Conservation (phyloP, 2,888 invertebrate species). For the Entomobrya proxima region DNA sequence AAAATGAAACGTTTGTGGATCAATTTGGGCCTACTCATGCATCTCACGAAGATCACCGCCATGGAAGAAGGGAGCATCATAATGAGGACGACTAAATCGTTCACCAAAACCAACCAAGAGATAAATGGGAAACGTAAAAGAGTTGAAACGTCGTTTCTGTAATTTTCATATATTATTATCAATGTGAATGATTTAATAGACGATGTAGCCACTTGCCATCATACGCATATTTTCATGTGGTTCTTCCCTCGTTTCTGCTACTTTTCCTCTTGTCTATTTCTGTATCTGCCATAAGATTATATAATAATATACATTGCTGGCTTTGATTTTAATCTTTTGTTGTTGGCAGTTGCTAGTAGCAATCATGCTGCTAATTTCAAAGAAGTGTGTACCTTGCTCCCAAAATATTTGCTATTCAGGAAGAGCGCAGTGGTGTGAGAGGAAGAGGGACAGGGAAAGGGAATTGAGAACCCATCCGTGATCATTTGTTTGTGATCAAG, state of each 20-base stretch:
- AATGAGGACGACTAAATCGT: neutral
- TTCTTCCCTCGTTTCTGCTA: neutral
- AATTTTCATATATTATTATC: slow-evolving; percentile 64
- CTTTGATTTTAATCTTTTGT: slow-evolving; percentile 49
- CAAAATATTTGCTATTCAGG: neutral
- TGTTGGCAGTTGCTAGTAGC: slow-evolving; percentile 9
- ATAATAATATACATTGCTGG: slow-evolving; percentile 23
- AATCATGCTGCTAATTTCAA: neutral
- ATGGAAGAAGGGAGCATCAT: neutral
- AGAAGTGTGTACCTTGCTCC: too few species aligned
- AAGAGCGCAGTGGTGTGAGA: neutral
- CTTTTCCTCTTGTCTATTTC: neutral
- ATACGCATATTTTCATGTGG: neutral
- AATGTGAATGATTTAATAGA: slow-evolving; percentile 55
- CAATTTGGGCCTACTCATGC: slow-evolving; percentile 41
- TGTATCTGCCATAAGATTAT: slow-evolving; percentile 32
- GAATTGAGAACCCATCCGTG: slow-evolving; percentile 45
- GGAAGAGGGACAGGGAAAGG: neutral
- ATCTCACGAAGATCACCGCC: neutral
- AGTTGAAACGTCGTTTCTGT: slow-evolving; percentile 36
- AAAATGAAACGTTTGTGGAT: slow-evolving; percentile 36
- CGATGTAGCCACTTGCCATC: slow-evolving; percentile 29
- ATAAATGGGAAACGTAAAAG: slow-evolving; percentile 30
- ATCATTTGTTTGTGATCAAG: slow-evolving; percentile 34
- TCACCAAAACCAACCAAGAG: neutral